Conservation (phyloP, 2,888 invertebrate genomes). For the Choreutis nemorana region DNA sequence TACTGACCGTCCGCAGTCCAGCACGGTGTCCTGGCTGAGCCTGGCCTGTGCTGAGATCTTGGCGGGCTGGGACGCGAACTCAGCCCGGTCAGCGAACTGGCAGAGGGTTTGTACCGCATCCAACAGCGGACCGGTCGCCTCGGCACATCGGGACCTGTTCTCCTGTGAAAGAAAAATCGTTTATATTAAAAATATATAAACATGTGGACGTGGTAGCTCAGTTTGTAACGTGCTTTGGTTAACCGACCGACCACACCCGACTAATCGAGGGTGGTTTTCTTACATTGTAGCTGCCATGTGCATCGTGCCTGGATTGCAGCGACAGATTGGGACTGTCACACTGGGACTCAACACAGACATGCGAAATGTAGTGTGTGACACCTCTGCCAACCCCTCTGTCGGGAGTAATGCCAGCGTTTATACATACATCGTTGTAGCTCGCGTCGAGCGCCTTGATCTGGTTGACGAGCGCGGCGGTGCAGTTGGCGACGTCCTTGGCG, state of each 20-base stretch:
- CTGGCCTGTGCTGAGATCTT: slow-evolving; percentile 87
- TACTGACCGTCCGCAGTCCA: slow-evolving; percentile 76
- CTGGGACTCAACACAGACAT: too few species aligned
- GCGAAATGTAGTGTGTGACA: too few species aligned
- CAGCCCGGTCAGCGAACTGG: slow-evolving; percentile 92
- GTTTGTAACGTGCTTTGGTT: too few species aligned
- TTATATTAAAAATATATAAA: too few species aligned
- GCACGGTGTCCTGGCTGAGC: slow-evolving; percentile 86
- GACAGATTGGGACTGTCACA: too few species aligned
- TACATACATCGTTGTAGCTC: slow-evolving; percentile 75
- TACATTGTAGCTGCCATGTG: too few species aligned
- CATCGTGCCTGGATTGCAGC: too few species aligned
- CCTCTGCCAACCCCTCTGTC: too few species aligned
- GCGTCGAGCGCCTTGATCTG: slow-evolving; percentile 91
- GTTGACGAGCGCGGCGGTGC: slow-evolving; percentile 92
- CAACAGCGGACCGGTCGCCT: slow-evolving; percentile 84
- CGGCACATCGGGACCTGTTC: slow-evolving; percentile 75
- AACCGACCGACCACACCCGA: too few species aligned
- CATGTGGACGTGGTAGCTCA: too few species aligned
- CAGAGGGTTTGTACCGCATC: slow-evolving; percentile 93
- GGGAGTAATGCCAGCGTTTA: neutral
- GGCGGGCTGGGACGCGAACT: slow-evolving; percentile 93
- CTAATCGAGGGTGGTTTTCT: too few species aligned
- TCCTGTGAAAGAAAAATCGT: slow-evolving; percentile 28
- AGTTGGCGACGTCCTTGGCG: slow-evolving; percentile 96